phyloP scores from a whole-genome alignment of 2,888 invertebrate genomes.

The Lepidocyrtoides sp. region DNA sequence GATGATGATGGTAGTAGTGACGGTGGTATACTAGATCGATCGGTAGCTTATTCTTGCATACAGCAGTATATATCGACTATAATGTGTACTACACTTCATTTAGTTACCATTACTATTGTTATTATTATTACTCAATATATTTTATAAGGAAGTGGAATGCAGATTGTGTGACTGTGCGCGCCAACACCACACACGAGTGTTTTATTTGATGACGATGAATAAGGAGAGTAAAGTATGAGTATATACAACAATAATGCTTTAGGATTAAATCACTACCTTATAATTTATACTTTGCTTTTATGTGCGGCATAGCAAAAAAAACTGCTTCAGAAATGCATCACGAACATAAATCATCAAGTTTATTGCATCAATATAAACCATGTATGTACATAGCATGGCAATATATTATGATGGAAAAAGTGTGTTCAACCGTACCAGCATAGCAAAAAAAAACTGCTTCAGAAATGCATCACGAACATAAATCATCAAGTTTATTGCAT shows the following conservation, averaged over 20 bases:
- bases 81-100: conserved; percentile 29
- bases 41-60: conserved; percentile 37
- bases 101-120: no score
- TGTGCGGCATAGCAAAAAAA: neutral
- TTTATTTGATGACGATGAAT: conserved; percentile 11
- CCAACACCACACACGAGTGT: neutral
- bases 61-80: neutral
- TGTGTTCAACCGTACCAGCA: neutral
- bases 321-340: conserved; percentile 29
- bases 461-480: conserved; percentile 41
- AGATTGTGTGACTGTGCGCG: neutral
- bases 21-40: conserved; percentile 39
- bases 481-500: conserved; percentile 59
- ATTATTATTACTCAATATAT: conserved; percentile 46
- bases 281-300: conserved; percentile 63
- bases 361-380: conserved; percentile 37
- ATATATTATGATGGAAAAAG: neutral
- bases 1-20: neutral
- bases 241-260: neutral
- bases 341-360: conserved; percentile 55
- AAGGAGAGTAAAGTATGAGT: neutral
- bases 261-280: conserved; percentile 21
- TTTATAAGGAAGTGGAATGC: neutral
- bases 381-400: neutral
- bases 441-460: conserved; percentile 10